Percentiles rank a stretch among this genome's conserved stretches.
Evolutionary conservation across 2,797 vertebrate genomes (phyloP).

Genomic region (Gila robusta): DNA sequence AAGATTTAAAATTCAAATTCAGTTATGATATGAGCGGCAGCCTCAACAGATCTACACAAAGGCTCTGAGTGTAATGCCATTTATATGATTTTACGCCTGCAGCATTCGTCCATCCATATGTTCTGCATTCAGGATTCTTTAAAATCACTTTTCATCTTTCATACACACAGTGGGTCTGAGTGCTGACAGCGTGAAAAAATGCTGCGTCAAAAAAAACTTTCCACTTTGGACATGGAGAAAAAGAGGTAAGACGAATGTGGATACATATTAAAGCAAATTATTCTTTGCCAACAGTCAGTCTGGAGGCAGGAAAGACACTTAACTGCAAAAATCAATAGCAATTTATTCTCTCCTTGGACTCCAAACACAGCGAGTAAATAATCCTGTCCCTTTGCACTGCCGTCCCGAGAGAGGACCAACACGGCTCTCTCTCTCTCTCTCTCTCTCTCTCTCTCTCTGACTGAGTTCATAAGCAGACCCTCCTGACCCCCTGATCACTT

Average conservation of each 20-base stretch:
- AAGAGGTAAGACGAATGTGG: slow-evolving; percentile 63
- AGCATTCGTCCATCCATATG: not conserved
- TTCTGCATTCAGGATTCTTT: slow-evolving; percentile 16
- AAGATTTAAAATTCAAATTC: slow-evolving; percentile 5
- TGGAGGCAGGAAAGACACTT: slow-evolving; percentile 79
- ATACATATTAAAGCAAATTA: slow-evolving; percentile 69
- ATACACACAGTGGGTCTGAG: not conserved
- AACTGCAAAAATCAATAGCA: slow-evolving; percentile 87
- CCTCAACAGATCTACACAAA: not conserved
- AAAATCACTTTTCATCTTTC: slow-evolving; percentile 8
- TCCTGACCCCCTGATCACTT: slow-evolving; percentile 53
- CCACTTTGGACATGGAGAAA: slow-evolving; percentile 42
- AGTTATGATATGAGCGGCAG: not conserved
- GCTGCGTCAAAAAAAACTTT: slow-evolving; percentile 33
- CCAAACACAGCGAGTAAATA: slow-evolving; percentile 87
- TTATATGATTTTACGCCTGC: not conserved
- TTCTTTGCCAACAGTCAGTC: slow-evolving; percentile 75
- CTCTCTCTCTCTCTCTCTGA: slow-evolving; percentile 52
- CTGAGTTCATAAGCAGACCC: slow-evolving; percentile 48
- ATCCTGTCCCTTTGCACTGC: slow-evolving; percentile 83
- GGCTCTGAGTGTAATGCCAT: not conserved
- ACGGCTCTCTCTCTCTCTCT: slow-evolving; percentile 57
- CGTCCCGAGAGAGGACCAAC: slow-evolving; percentile 74
- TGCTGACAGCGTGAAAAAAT: slow-evolving; percentile 11
- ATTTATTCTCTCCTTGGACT: slow-evolving; percentile 89